These are phyloP conservation scores for Drosophila sturtevanti DNA, from an alignment of 1,140 invertebrate genomes.

Conservation along the genomic window DNA sequence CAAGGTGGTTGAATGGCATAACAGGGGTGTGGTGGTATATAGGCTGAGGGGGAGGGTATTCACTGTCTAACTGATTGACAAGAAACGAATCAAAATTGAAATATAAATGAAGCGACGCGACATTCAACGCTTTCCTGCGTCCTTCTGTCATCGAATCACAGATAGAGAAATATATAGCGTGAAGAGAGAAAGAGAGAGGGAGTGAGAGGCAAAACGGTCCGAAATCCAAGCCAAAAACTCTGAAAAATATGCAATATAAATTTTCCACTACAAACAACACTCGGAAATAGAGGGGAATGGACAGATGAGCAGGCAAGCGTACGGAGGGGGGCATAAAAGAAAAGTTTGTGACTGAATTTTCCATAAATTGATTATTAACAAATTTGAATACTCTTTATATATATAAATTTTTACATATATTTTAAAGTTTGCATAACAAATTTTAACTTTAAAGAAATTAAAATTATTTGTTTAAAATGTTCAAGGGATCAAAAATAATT, in stretches of 20 bases:
- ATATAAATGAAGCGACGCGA: slow-evolving; percentile 62
- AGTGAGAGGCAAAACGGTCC: not conserved
- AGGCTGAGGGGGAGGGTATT: not conserved
- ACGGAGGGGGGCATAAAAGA: too few relatives aligned
- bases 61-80: slow-evolving; percentile 72
- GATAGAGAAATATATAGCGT: not conserved
- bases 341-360: not conserved
- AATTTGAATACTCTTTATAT: not conserved
- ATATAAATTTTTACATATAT: too few relatives aligned
- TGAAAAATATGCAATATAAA: slow-evolving; percentile 47
- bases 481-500: too few relatives aligned
- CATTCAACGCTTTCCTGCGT: slow-evolving; percentile 21
- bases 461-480: too few relatives aligned
- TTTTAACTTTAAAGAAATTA: too few relatives aligned
- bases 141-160: slow-evolving; percentile 8
- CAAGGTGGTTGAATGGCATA: not conserved
- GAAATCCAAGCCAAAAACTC: slow-evolving; percentile 29
- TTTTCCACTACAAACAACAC: slow-evolving; percentile 17
- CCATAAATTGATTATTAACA: not conserved
- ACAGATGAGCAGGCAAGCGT: not conserved
- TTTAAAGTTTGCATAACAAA: too few relatives aligned
- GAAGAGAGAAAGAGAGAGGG: not conserved
- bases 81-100: slow-evolving; percentile 77
- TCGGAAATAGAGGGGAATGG: not conserved
- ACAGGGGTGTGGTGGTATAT: not conserved